A percentile compares a stretch with the other conserved stretches of the same genome.
Conservation (phyloP, 2,113 vertebrate species). For the Todiramphus saurophagus region DNA sequence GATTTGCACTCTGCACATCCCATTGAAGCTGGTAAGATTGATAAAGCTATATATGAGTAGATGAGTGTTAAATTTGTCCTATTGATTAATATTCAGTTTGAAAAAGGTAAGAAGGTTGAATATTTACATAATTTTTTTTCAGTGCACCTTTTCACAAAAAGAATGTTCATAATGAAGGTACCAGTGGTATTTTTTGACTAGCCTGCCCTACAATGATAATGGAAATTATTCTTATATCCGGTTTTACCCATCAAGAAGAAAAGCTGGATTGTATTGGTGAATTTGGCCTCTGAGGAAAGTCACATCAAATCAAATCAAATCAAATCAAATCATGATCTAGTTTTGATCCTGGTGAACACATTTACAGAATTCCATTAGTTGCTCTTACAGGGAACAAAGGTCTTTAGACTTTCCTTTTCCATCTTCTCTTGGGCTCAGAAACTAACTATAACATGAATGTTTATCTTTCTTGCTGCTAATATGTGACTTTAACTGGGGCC, state of each 20-base stretch:
- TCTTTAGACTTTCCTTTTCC: neutral
- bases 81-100: slow-evolving; percentile 3
- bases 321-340: neutral
- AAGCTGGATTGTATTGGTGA: neutral
- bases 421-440: neutral
- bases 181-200: neutral
- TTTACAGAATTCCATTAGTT: neutral
- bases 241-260: neutral
- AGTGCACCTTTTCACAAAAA: neutral
- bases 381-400: neutral
- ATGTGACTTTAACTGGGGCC: neutral
- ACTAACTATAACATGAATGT: neutral
- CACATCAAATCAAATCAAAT: neutral
- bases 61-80: neutral
- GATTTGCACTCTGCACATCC: neutral
- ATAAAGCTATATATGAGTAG: neutral
- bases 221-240: neutral
- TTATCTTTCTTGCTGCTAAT: neutral
- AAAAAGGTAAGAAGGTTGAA: neutral
- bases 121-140: neutral
- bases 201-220: neutral
- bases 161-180: neutral
- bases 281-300: neutral
- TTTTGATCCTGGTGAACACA: neutral
- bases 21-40: slow-evolving; percentile 4